Percentiles rank a stretch among this genome's conserved stretches.
phyloP scores from a whole-genome alignment of 2,113 vertebrate species.

The Tenrec ecaudatus region DNA sequence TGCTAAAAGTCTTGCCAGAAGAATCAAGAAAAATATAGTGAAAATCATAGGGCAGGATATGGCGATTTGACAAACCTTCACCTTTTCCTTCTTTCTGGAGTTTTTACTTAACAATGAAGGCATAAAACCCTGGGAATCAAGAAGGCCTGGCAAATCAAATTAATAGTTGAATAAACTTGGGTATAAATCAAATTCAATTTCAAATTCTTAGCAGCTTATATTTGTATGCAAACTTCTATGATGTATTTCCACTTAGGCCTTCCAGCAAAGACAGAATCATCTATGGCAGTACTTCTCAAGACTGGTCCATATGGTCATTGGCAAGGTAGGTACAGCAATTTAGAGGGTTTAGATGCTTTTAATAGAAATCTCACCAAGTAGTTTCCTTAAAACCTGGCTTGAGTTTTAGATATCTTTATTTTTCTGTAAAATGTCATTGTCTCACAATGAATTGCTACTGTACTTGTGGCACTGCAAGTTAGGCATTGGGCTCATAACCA shows the following conservation, averaged over 20 bases:
- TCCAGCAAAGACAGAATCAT: conserved; percentile 26
- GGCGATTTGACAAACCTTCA: conserved; percentile 46
- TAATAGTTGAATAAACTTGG: conserved; percentile 61
- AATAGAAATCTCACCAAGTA: neutral
- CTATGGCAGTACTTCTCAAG: neutral
- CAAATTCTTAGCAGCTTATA: neutral
- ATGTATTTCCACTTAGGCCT: conserved; percentile 19
- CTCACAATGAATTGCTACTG: conserved; percentile 35
- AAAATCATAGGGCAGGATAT: conserved; percentile 45
- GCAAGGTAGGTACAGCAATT: neutral
- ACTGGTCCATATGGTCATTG: neutral
- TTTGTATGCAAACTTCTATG: conserved; percentile 60
- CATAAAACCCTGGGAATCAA: conserved; percentile 44
- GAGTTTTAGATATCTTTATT: neutral
- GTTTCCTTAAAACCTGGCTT: conserved; percentile 25
- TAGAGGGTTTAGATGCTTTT: neutral
- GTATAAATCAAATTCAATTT: conserved; percentile 54
- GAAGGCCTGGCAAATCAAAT: conserved; percentile 49
- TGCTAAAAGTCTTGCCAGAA: conserved; percentile 66
- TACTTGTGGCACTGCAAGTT: neutral
- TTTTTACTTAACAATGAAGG: conserved; percentile 65
- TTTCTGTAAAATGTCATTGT: neutral
- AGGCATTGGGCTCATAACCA: no score
- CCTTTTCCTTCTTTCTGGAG: neutral
- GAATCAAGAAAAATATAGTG: conserved; percentile 55